Evolutionary conservation across 2,888 invertebrate genomes (phyloP), one percentile per base, ranked within the genome.

Genomic region (Ceraclea dissimilis): DNA sequence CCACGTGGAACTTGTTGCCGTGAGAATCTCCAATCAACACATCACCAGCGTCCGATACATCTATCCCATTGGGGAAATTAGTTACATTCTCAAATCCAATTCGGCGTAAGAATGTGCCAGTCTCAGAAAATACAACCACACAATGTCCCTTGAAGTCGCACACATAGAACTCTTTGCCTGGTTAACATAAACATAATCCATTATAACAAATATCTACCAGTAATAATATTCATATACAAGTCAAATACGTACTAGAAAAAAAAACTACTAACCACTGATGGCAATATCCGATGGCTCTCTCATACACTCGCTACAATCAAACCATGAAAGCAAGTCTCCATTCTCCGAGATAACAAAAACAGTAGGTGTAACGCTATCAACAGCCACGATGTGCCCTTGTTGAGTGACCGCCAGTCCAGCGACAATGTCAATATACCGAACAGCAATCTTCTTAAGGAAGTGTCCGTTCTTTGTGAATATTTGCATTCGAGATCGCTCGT

Each of bases 61-160:
- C 96, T 68, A 97, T 96, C 63, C 97, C 97, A 72, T 96, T 97
- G 5, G 96, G 97, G 74, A 94, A 97, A 75, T 94, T 94, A 66
- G 96, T 97, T 65, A 96, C 85, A 71, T 88, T 93, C 75, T 96
- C 94, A 75, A 90, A 90, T 63, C 96, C 97, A 71, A 97, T 96
- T 65, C 93, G 88, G 64, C 95, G 88, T 67, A 93, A 76, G 75
- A 93, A 96, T 62, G 85, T 84, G 56, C 96, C 96, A 63, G 91
- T 90, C 70, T 94, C 93, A 70, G 88, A 91, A 72, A 95, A 95
- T 49, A 96, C 95, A 21, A 95, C 95, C 53, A 96, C 95, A 73
- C 95, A 95, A 76, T 96, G 96, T 52, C 95, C 96, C 75, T 97
- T 97, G 74, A 96, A 97, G 75, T 97, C 96, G 74, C 96, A 97